These are phyloP conservation scores for Plebejus melissa DNA, from an alignment of 2,888 invertebrate genomes.

Conservation along the genomic window DNA sequence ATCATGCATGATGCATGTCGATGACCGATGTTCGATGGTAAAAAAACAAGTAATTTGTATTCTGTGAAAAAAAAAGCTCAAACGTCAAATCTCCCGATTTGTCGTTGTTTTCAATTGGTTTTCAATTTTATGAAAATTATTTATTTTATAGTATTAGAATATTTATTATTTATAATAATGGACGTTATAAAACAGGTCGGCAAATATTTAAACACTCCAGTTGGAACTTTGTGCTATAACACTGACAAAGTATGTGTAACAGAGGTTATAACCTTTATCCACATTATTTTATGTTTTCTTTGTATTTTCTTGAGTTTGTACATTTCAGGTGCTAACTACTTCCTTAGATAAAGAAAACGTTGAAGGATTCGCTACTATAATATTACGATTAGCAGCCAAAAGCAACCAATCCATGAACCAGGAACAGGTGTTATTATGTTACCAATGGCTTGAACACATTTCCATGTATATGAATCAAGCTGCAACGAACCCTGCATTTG, in stretches of 20 bases:
- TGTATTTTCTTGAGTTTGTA: background rate
- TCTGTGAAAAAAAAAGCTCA: too few species aligned
- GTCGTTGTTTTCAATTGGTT: background rate
- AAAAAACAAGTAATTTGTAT: too few species aligned
- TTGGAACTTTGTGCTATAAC: slow-evolving; percentile 74
- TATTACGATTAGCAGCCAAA: slow-evolving; percentile 65
- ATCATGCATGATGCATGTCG: too few species aligned
- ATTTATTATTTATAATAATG: slow-evolving; percentile 40
- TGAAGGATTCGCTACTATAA: slow-evolving; percentile 75
- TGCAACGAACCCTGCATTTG: slow-evolving; percentile 57
- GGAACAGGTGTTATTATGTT: slow-evolving; percentile 64
- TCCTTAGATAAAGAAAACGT: slow-evolving; percentile 63
- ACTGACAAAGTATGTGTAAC: slow-evolving; percentile 66
- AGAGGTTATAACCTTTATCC: background rate
- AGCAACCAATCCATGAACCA: slow-evolving; percentile 58
- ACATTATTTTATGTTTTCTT: background rate
- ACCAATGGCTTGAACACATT: slow-evolving; percentile 85
- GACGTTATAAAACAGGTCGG: slow-evolving; percentile 73
- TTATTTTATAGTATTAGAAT: background rate
- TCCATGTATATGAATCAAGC: slow-evolving; percentile 77
- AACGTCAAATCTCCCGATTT: background rate
- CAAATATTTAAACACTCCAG: slow-evolving; percentile 71
- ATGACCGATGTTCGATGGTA: too few species aligned
- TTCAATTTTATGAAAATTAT: background rate
- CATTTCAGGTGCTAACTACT: slow-evolving; percentile 71